Base-by-base conservation (phyloP, 2,797 vertebrate species). In the Hemibagrus guttatus region DNA sequence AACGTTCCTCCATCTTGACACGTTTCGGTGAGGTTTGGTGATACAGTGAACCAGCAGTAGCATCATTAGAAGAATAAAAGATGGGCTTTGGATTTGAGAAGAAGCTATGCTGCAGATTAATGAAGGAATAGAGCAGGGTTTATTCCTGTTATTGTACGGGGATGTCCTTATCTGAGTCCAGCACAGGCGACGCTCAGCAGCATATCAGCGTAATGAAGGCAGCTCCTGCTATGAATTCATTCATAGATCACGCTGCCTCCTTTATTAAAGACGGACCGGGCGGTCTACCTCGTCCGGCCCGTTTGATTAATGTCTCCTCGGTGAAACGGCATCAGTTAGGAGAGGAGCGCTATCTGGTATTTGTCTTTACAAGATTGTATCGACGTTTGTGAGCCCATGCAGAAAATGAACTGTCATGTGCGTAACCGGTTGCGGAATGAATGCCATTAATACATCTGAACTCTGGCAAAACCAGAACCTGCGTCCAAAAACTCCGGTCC, bases 351-450 rank as follows among this genome's bases (percentile, higher is more conserved):
- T 95, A 94, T 95, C 93, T 94, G 91, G 91, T 93, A 95, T 95
- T 95, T 95, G 94, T 95, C 95, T 95, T 93, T 93, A 95, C 94
- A 94, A 94, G 94, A 95, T 94, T 59, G 89, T 94, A 95, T 95
- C 93, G 93, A 94, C 93, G 94, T 95, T 93, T 93, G 94, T 93
- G 94, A 94, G 93, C 94, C 94, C 94, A 95, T 94, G 95, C 94
- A 94, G 94, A 95, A 96, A 96, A 96, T 96, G 93, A 95, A 96
- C 91, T 96, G 94, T 94, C 95, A 93, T 94, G 93, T 91, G 92
- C 8, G 84, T 91, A 92, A 90, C 90, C 90, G 88, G 90, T 91
- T 59, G 89, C 92, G 75, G 93, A 94, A 93, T 85, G 84, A 92
- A 92, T 84, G 83, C 86, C 71, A 93, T 91, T 92, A 93, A 93